Base-by-base conservation (phyloP, 2,888 invertebrate species). In the Dicyrtomina minuta region DNA sequence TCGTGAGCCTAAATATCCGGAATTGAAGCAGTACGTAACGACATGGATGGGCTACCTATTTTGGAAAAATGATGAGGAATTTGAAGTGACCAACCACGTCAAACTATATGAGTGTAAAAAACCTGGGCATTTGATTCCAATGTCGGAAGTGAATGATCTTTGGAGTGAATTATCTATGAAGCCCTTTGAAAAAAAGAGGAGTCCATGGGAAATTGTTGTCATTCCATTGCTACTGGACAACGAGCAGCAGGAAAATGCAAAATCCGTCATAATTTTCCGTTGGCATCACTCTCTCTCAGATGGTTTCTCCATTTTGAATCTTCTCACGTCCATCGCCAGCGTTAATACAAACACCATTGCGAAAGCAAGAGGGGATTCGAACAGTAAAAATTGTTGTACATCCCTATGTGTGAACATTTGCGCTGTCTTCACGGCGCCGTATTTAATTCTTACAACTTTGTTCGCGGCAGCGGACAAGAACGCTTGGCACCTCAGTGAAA, bases 41-140 rank as follows among this genome's bases (percentile, higher is more conserved):
- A 24, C 44, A 2, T 61, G 43, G 43, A 20, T 12, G 12, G 61
- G 61, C 15, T 61, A 20, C 43, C 22, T 39, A 12, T 61, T 61
- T 20, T 61, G 61, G 61, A 61, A 61, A 22, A 61, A 61, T 24
- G 61, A 61, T 24, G 61, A 61, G n/a, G 10, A 43, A n/a, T 61
- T 61, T 41, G 20, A 33, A 22, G 22, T 61, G 6, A 33, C 41
- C 22, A 61, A 61, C 17, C 61, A 61, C 43, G 61, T 61, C 6
- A 61, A 61, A 24, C 43, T 61, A 17, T 61, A 61, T 44, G 15
- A 22, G n/a, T 17, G 27, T 8, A 65, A 65, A 27, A 65, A 51
- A 26, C 61, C 61, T 4, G 61, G 61, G 24, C 41, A 61, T 26
- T 61, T 44, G 24, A 41, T 61, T 6, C 15, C n/a, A 8, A 20